phyloP scores from a whole-genome alignment of 2,888 invertebrate genomes.

The Baccha elongata region DNA sequence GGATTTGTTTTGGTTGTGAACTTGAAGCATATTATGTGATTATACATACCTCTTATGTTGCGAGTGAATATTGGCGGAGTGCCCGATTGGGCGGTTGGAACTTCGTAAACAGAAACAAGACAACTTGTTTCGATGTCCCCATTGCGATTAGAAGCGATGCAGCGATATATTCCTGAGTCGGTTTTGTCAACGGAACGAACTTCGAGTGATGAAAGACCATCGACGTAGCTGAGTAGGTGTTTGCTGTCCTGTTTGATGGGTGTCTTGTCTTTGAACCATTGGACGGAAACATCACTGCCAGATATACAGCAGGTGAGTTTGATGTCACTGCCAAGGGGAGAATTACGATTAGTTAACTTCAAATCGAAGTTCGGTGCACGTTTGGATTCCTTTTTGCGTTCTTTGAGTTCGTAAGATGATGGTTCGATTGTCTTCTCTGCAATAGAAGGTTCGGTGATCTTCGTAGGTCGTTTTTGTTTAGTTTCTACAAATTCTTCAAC shows the following conservation, averaged over 20 bases:
- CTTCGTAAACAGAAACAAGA: slow-evolving; percentile 81
- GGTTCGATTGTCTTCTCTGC: slow-evolving; percentile 32
- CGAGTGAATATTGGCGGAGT: slow-evolving; percentile 82
- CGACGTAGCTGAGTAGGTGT: slow-evolving; percentile 83
- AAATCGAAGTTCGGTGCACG: slow-evolving; percentile 83
- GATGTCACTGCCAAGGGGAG: slow-evolving; percentile 88
- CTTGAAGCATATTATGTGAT: slow-evolving; percentile 65
- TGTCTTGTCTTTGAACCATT: slow-evolving; percentile 90
- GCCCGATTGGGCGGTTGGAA: slow-evolving; percentile 80
- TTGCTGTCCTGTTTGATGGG: slow-evolving; percentile 80
- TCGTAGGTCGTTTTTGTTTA: not conserved
- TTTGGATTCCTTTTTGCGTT: slow-evolving; percentile 75
- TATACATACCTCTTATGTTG: slow-evolving; percentile 81
- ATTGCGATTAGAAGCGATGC: slow-evolving; percentile 87
- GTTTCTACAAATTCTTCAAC: not conserved
- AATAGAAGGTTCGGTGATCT: slow-evolving; percentile 28
- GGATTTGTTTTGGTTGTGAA: slow-evolving; percentile 59
- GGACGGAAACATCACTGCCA: slow-evolving; percentile 86
- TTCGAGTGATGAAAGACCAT: slow-evolving; percentile 87
- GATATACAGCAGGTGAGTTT: slow-evolving; percentile 91
- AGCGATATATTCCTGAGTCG: slow-evolving; percentile 91
- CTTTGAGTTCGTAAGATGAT: slow-evolving; percentile 1
- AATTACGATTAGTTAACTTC: slow-evolving; percentile 89
- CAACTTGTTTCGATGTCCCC: slow-evolving; percentile 82
- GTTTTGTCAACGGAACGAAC: slow-evolving; percentile 86